Percentiles rank a stretch among this genome's conserved stretches.
phyloP scores from a whole-genome alignment of 1,140 invertebrate genomes.

The Neodiprion fabricii region DNA sequence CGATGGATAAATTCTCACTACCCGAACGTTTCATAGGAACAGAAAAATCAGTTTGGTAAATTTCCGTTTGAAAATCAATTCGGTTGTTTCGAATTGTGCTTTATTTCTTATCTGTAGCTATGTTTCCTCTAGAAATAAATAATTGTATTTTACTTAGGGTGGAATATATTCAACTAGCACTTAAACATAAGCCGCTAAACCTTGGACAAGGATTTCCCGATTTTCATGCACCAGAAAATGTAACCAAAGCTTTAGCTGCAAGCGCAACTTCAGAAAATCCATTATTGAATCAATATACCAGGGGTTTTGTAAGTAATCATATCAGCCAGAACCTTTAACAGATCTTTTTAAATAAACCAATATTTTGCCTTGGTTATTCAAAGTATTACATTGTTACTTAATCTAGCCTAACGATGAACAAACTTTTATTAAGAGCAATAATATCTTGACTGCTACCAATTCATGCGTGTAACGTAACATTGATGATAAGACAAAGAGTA shows the following conservation, averaged over 20 bases:
- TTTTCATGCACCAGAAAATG: conserved; percentile 84
- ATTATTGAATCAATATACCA: conserved; percentile 89
- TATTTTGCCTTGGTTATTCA: too few relatives aligned
- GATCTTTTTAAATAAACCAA: background rate
- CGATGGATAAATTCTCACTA: conserved; percentile 60
- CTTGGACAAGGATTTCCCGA: conserved; percentile 98
- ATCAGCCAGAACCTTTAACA: background rate
- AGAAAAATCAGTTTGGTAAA: conserved; percentile 65
- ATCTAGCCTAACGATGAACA: too few relatives aligned
- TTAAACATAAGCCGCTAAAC: conserved; percentile 91
- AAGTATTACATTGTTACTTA: too few relatives aligned
- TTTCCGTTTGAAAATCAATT: conserved; percentile 19
- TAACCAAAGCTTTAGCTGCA: conserved; percentile 79
- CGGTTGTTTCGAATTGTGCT: background rate
- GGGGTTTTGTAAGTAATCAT: conserved; percentile 76
- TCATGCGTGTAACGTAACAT: background rate
- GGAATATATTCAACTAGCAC: conserved; percentile 89
- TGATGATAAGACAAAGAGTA: background rate
- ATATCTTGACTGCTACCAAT: too few relatives aligned
- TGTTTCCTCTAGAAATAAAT: background rate
- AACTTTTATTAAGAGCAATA: too few relatives aligned
- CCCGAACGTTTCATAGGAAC: conserved; percentile 59
- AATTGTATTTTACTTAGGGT: conserved; percentile 73
- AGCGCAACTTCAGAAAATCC: conserved; percentile 74
- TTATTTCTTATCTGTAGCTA: background rate